Evolutionary conservation across 2,113 vertebrate genomes (phyloP), one percentile per base, ranked within the genome.

Genomic region (Condylura cristata): DNA sequence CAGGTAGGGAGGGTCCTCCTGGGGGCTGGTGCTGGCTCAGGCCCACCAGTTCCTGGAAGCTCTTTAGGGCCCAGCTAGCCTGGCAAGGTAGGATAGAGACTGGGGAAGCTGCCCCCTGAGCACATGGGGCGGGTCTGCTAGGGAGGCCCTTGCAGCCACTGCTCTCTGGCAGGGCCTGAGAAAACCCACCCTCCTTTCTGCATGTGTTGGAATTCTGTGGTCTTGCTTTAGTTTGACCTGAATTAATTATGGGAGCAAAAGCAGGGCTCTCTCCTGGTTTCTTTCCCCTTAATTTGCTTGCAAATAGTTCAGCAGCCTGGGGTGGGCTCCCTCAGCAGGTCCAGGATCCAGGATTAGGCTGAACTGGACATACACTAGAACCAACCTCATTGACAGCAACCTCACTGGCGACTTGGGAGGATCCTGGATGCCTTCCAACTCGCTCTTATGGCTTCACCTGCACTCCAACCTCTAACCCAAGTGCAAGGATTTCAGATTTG

Each of bases 381-480:
- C 2, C 7, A 0, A 6, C 16, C 46, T 34, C 18, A 5, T 28
- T 18, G 68, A 17, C 13, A 6, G 56, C 34, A 11, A 1, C 8
- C 0, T n/a, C n/a, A 3, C 7, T 41, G 30, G 78, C 39, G 0
- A 0, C 18, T 61, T 9, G 6, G 6, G 14, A 20, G 8, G 24
- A 17, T 22, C 22, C 37, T 11, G 28, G 48, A 41, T 5, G 0
- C 20, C 51, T 60, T 30, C 46, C 13, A 0, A 0, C 34, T 60
- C 20, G 80, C 32, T 39, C 89, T 24, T 17, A 0, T 10, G 11
- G 14, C 10, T 1, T 7, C 4, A 2, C 39, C 13, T 20, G 39
- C 3, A 2, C 11, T 20, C n/a, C 51, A 2, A 24, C 9, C 44
- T 41, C 20, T 3, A 39, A 66, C 17, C 74, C 14, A 13, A 22